A percentile compares a stretch with the other conserved stretches of the same genome.
phyloP scores from a whole-genome alignment of 2,113 vertebrate genomes.

The Hiodon tergisus region DNA sequence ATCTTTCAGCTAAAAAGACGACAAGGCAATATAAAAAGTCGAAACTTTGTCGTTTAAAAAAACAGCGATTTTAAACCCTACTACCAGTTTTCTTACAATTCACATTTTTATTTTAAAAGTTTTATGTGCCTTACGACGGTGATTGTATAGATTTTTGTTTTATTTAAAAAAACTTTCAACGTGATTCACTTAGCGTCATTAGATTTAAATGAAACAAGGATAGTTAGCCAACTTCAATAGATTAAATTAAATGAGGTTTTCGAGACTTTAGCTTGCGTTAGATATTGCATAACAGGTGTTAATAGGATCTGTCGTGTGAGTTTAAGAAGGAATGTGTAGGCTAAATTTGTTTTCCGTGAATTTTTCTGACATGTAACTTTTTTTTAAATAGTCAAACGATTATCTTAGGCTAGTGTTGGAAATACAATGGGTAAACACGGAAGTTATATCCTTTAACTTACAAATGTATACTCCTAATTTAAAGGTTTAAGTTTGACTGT shows the following conservation, averaged over 20 bases:
- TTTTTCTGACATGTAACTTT: background rate
- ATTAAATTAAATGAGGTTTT: slow-evolving; percentile 25
- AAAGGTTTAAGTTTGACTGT: background rate
- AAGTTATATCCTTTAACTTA: slow-evolving; percentile 18
- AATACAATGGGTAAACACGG: slow-evolving; percentile 16
- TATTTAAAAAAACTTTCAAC: slow-evolving; percentile 33
- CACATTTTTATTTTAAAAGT: background rate
- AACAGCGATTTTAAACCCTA: too few species aligned
- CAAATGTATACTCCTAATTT: background rate
- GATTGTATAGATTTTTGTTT: too few species aligned
- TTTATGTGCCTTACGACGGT: slow-evolving; percentile 26
- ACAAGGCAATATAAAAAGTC: background rate
- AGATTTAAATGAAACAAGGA: slow-evolving; percentile 40
- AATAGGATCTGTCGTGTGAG: slow-evolving; percentile 56
- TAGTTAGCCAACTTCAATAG: background rate
- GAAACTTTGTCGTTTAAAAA: background rate
- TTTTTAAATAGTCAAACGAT: slow-evolving; percentile 6
- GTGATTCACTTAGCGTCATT: slow-evolving; percentile 59
- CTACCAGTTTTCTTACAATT: background rate
- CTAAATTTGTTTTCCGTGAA: background rate
- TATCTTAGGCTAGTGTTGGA: slow-evolving; percentile 14
- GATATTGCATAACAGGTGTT: slow-evolving; percentile 60
- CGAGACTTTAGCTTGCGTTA: slow-evolving; percentile 36
- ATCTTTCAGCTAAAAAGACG: background rate
- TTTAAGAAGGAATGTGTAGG: background rate